Evolutionary conservation across 2,797 vertebrate species (phyloP).

Genomic region (Melanotaenia trifasciata): DNA sequence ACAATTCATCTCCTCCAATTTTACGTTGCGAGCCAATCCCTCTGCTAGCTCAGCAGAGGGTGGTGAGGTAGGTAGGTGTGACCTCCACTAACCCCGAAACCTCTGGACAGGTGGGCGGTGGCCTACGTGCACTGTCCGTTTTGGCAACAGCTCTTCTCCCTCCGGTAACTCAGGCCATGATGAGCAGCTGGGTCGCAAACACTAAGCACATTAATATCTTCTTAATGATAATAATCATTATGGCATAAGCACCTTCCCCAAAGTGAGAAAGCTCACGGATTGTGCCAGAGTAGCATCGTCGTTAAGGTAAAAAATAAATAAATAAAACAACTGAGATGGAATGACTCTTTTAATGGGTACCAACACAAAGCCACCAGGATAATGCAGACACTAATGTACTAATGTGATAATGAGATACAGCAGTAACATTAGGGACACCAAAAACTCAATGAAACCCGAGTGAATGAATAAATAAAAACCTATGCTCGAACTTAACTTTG

Average conservation of each 20-base stretch:
- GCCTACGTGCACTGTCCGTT: slow-evolving; percentile 82
- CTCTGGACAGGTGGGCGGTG: slow-evolving; percentile 86
- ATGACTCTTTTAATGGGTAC: slow-evolving; percentile 82
- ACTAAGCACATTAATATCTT: slow-evolving; percentile 99
- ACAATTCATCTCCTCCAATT: slow-evolving; percentile 67
- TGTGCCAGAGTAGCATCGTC: slow-evolving; percentile 79
- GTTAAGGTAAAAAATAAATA: slow-evolving; percentile 72
- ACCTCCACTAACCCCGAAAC: slow-evolving; percentile 91
- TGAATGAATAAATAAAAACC: slow-evolving; percentile 75
- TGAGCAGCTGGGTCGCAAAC: slow-evolving; percentile 99
- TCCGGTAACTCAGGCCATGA: slow-evolving; percentile 92
- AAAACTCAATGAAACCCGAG: slow-evolving; percentile 65
- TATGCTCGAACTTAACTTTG: slow-evolving; percentile 63
- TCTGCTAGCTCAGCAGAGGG: slow-evolving; percentile 62
- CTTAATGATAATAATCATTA: slow-evolving; percentile 99
- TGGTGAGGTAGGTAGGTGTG: slow-evolving; percentile 86
- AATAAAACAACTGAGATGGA: slow-evolving; percentile 67
- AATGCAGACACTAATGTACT: slow-evolving; percentile 79
- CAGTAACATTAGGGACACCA: slow-evolving; percentile 66
- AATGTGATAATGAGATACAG: slow-evolving; percentile 79
- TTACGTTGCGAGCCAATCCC: slow-evolving; percentile 49
- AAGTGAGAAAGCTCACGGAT: slow-evolving; percentile 90
- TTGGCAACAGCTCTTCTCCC: slow-evolving; percentile 71
- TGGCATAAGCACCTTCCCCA: slow-evolving; percentile 99
- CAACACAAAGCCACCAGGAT: slow-evolving; percentile 76